Base-by-base conservation (phyloP, 2,113 vertebrate species). In the Gavia stellata region DNA sequence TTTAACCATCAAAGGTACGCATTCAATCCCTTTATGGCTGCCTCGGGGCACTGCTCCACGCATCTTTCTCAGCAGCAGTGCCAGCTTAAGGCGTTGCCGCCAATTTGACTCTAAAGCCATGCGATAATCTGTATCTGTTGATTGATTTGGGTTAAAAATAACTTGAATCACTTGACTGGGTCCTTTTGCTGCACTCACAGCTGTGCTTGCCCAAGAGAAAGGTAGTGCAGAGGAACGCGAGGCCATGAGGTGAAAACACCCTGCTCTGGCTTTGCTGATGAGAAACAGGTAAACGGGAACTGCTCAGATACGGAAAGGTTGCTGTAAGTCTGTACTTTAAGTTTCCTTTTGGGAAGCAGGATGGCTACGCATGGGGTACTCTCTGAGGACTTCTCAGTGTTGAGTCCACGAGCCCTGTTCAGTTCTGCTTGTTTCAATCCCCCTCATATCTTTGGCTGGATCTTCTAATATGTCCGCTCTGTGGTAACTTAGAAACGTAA, bases 251-350 rank as follows among this genome's bases (percentile, higher is more conserved):
- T 65, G n/a, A 18, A 42, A 63, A 59, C 28, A 44, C 17, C 24
- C 29, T n/a, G 1, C 67, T 31, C 44, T 44, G 24, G 28, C 44
- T 90, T 59, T 42, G 44, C 44, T 38, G 44, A 31, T 9, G 56
- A 75, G 73, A 70, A 79, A 55, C 0, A 11, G 14, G 38, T 31
- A 33, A 40, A 28, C 0, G 0, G 0, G 26, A 59, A 38, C 31
- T 28, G 49, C 33, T 87, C 40, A 5, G 50, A 8, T 36, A 45
- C 0, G 7, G 49, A 42, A 31, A 36, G 19, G n/a, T 7, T 24
- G 61, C 62, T 31, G 10, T 24, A 10, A 63, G 49, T 26, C 53
- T 71, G 34, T 44, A 7, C 33, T 73, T 72, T 20, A 53, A 44
- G 12, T 59, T 81, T 42, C 53, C 59, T 86, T 89, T 56, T 40